Base-by-base conservation (phyloP, 2,113 vertebrate genomes). In the Malaclemys terrapin region DNA sequence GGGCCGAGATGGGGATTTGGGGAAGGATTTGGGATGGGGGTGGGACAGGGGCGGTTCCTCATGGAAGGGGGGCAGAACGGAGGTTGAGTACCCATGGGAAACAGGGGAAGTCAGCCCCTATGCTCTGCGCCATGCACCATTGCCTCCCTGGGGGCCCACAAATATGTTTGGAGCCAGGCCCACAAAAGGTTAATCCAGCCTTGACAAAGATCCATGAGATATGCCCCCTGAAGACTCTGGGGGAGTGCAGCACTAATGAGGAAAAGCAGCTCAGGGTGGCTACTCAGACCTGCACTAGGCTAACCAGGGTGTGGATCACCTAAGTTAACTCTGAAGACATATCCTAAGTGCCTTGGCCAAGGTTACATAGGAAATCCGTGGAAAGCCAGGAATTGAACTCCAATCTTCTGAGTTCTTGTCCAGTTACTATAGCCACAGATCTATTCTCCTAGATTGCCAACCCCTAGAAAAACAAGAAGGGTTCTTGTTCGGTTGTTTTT, bases 361-460 rank as follows among this genome's bases (percentile, higher is more conserved):
- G 65, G 45, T 50, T 42, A 82, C 0, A 2, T 2, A 19, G 45
- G 22, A 87, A 76, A 54, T 78, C 52, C 3, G 19, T 75, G 86
- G 47, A 29, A 82, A 89, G 72, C 69, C 12, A 88, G 11, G 35
- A 50, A 6, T 47, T 38, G 84, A 24, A 53, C 2, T 5, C 5
- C 6, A 16, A 10, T n/a, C 19, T 50, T 93, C 88, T 0, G 0
- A 50, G 11, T 65, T 3, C 45, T 14, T 17, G n/a, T 62, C 27
- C 14, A 84, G 47, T 80, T 1, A 0, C 29, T 75, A 53, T 17
- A 93, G 5, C 10, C 2, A 0, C 11, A 82, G 54, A 88, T 49
- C 10, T 38, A 82, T 56, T 91, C 29, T 27, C 17, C 22, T 11
- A 3, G 1, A 0, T 4, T 20, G 2, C 6, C 76, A 79, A 82